These are phyloP conservation scores for Erythrocebus patas DNA, from an alignment of 2,113 vertebrate species.

Conservation along the genomic window DNA sequence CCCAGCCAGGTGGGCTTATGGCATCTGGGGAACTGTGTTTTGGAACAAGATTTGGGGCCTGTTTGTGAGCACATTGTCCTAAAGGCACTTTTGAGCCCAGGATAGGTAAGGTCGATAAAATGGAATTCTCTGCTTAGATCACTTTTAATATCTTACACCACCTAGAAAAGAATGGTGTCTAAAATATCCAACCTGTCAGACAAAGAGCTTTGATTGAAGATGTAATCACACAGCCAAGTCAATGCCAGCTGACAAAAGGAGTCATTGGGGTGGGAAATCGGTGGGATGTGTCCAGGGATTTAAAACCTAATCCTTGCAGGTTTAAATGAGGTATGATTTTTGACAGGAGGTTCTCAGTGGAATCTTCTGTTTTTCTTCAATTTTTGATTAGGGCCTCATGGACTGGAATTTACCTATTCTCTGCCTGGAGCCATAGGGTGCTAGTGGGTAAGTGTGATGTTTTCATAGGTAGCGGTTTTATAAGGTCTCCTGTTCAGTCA, in stretches of 20 bases:
- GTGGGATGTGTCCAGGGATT: fast-evolving
- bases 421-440: too few species aligned
- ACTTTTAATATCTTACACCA: not conserved
- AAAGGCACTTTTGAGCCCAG: not conserved
- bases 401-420: fast-evolving
- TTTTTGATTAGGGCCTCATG: not conserved
- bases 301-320: not conserved
- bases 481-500: not conserved
- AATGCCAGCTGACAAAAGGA: too few species aligned
- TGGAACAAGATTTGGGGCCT: not conserved
- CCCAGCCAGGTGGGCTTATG: fast-evolving
- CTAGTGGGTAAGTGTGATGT: not conserved
- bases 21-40: too few species aligned
- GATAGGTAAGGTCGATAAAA: not conserved
- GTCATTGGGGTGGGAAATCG: fast-evolving
- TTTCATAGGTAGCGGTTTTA: not conserved
- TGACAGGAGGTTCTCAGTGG: not conserved
- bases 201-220: not conserved
- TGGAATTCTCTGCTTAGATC: not conserved
- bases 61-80: not conserved
- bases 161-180: not conserved
- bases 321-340: not conserved
- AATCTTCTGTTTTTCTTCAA: not conserved
- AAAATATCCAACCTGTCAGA: not conserved
- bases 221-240: too few species aligned